Base-by-base conservation (phyloP, 2,113 vertebrate genomes). In the Acrocephalus kingi region DNA sequence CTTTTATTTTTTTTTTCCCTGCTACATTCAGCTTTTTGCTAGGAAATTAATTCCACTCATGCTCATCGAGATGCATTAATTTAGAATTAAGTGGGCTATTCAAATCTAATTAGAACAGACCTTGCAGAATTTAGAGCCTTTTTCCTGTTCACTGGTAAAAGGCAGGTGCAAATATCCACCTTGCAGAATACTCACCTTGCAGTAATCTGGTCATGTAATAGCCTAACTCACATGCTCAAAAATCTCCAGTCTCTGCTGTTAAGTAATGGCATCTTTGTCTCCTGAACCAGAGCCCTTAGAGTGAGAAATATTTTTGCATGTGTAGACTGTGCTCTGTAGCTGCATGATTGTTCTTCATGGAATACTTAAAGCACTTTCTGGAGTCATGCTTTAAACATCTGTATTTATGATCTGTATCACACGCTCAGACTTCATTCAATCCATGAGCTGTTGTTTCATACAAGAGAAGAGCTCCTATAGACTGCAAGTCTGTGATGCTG, bases 21-120 rank as follows among this genome's bases (percentile, higher is more conserved):
- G 23, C 13, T 81, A 49, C 64, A 55, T 81, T 84, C 61, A 82
- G 33, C 31, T 82, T 94, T 95, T 87, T 14, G 1, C 63, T 56
- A 73, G 66, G 56, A 68, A 96, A 87, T 93, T 39, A 66, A 67
- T 91, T 89, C 69, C 19, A 27, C 84, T 95, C 46, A 23, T 72
- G 45, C n/a, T 95, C 73, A 79, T 41, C 2, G 27, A 82, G 43
- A 82, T 76, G 25, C 16, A 46, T 69, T 89, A 84, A 27, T 69
- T 94, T 82, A 64, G n/a, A 81, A 76, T 55, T 87, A 87, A 92
- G 27, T 49, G 39, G 64, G 58, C 81, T 61, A 37, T 87, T 89
- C 56, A 89, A 78, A 81, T 64, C 31, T 93, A 45, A 88, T 74
- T 58, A 80, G 37, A 79, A n/a, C 9, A 73, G 61, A 64, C 61